phyloP scores from a whole-genome alignment of 64 coral and sea anemone genomes.

The Porites australiensis region DNA sequence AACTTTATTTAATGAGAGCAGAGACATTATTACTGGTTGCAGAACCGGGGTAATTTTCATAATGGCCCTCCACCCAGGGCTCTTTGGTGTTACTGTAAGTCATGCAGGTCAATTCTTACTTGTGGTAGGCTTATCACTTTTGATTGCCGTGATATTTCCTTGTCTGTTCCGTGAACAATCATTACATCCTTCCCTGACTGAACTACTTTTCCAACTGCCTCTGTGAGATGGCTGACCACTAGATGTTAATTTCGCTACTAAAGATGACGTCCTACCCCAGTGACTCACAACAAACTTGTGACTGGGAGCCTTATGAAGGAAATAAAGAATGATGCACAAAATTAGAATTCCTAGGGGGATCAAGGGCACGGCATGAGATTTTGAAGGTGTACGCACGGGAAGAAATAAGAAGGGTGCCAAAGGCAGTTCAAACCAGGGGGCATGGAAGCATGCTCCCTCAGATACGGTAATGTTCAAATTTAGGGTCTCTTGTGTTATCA shows the following conservation, averaged over 20 bases:
- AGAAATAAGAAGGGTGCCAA: too few species aligned
- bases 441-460: too few species aligned
- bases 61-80: too few species aligned
- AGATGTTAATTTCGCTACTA: slow-evolving; percentile 17
- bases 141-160: neutral
- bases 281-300: slow-evolving; percentile 40
- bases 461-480: too few species aligned
- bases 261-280: slow-evolving; percentile 39
- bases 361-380: neutral
- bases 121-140: neutral
- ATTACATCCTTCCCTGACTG: neutral
- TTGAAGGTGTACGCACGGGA: too few species aligned
- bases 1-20: too few species aligned
- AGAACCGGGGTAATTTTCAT: too few species aligned
- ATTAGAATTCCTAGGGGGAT: neutral
- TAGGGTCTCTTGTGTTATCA: too few species aligned
- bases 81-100: too few species aligned
- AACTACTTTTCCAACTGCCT: neutral
- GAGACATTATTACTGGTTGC: too few species aligned
- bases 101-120: neutral
- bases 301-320: slow-evolving; percentile 9
- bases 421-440: too few species aligned
- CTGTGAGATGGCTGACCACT: neutral
- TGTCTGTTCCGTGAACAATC: slow-evolving; percentile 1
- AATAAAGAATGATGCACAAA: neutral